Evolutionary conservation across 2,113 vertebrate species (phyloP).

Genomic region (Caloenas nicobarica): DNA sequence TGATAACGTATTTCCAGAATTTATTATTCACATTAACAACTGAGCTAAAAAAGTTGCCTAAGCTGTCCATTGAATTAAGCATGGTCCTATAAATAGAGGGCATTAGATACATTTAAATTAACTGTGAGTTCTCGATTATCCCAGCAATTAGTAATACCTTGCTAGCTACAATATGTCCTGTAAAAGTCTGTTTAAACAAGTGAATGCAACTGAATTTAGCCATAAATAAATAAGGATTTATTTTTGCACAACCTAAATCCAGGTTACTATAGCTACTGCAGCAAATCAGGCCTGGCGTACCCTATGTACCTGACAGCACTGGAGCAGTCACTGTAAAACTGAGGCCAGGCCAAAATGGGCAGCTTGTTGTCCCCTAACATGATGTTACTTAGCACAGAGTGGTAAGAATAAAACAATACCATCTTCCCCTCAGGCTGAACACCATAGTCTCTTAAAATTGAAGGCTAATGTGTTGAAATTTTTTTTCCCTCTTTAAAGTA

Average conservation of each 20-base stretch:
- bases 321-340: not conserved
- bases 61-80: not conserved
- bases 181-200: constrained; percentile 10
- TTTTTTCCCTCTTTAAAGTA: not conserved
- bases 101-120: constrained; percentile 33
- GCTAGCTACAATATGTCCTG: not conserved
- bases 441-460: not conserved
- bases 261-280: not conserved
- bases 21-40: not conserved
- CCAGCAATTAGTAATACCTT: constrained; percentile 16
- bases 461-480: not conserved
- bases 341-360: not conserved
- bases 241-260: not conserved
- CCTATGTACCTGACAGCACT: not conserved
- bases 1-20: not conserved
- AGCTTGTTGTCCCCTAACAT: not conserved
- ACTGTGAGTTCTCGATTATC: not conserved
- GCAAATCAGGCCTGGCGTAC: not conserved
- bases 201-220: not conserved
- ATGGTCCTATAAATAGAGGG: constrained; percentile 14
- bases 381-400: not conserved
- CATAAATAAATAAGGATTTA: constrained; percentile 42
- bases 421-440: not conserved
- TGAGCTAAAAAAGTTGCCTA: not conserved
- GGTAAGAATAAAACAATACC: not conserved